A percentile compares a stretch with the other conserved stretches of the same genome.
Evolutionary conservation across 2,113 vertebrate genomes (phyloP).

Genomic region (Pseudopipra pipra): DNA sequence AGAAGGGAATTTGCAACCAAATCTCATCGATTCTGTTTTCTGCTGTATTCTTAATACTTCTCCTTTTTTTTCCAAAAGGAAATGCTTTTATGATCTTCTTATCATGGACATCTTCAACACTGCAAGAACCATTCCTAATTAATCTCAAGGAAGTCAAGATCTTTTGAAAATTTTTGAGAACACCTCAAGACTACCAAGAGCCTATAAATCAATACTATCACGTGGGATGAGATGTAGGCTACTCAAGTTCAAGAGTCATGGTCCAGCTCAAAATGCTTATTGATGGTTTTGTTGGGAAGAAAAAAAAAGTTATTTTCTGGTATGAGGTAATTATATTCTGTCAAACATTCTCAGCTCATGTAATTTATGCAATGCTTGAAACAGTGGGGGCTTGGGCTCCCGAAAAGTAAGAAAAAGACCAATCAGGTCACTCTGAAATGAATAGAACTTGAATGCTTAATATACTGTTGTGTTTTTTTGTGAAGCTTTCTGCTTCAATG

Average conservation of each 20-base stretch:
- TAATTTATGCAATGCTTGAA: background rate
- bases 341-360: background rate
- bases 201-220: background rate
- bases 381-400: background rate
- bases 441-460: background rate
- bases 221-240: background rate
- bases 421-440: background rate
- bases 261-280: background rate
- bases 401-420: background rate
- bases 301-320: background rate
- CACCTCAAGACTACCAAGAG: background rate
- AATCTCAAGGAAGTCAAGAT: background rate
- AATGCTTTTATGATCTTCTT: background rate
- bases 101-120: background rate
- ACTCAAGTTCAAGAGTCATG: background rate
- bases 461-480: rapidly evolving
- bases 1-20: background rate
- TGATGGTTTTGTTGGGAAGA: background rate
- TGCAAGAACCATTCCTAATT: background rate
- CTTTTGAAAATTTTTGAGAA: background rate
- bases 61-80: background rate
- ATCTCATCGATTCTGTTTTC: background rate
- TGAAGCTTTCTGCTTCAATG: background rate
- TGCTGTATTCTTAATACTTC: background rate
- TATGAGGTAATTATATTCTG: background rate